These are phyloP conservation scores for Epinotia brunnichana DNA, from an alignment of 2,888 invertebrate genomes.

Conservation along the genomic window DNA sequence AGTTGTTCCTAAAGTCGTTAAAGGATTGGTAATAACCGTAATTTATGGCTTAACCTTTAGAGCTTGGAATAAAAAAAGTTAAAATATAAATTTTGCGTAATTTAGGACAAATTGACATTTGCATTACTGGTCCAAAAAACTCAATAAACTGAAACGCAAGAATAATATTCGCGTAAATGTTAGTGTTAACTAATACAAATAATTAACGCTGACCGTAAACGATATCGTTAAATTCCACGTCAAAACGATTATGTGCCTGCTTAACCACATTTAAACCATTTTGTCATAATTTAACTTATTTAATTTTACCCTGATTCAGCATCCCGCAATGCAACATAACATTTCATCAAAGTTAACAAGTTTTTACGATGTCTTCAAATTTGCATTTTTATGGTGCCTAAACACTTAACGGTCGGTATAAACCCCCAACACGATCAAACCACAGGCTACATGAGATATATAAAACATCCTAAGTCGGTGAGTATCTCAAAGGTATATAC, in stretches of 20 bases:
- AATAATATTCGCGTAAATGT: neutral
- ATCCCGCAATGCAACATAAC: conserved; percentile 46
- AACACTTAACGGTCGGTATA: conserved; percentile 73
- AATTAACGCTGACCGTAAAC: neutral
- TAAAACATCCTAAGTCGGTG: neutral
- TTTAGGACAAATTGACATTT: neutral
- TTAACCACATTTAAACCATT: neutral
- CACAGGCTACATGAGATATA: conserved; percentile 55
- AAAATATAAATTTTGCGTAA: neutral
- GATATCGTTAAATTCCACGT: neutral
- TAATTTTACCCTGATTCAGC: conserved; percentile 3
- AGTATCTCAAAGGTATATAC: neutral
- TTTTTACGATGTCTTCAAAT: conserved; percentile 53
- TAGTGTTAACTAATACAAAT: neutral
- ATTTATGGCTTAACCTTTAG: neutral
- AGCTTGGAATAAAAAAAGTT: too few relatives aligned
- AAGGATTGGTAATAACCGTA: neutral
- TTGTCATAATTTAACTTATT: neutral
- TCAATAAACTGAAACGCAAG: neutral
- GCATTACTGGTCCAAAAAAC: neutral
- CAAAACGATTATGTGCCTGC: neutral
- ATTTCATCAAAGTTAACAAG: conserved; percentile 58
- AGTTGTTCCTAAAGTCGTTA: conserved; percentile 1
- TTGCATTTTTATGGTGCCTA: conserved; percentile 79
- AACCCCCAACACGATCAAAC: conserved; percentile 68